Conservation (phyloP, 2,888 invertebrate genomes). For the Lithophane semibrunnea region DNA sequence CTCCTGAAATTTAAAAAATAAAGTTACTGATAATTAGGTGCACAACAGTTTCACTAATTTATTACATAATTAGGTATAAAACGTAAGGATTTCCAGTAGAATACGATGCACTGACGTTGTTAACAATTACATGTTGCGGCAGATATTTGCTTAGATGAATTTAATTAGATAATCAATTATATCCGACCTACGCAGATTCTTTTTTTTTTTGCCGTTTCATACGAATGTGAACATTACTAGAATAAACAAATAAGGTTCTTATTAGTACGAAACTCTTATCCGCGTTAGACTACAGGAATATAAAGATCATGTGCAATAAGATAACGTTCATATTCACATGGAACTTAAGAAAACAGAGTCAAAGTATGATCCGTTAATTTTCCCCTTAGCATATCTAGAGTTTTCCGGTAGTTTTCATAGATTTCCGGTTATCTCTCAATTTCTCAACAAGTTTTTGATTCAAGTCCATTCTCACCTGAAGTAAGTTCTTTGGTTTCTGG, state of each 20-base stretch:
- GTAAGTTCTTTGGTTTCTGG: slow-evolving; percentile 43
- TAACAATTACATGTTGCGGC: neutral
- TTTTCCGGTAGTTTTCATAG: neutral
- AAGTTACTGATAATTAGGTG: neutral
- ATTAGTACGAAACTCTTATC: no score
- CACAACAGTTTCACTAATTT: no score
- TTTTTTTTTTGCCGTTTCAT: neutral
- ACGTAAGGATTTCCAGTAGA: no score
- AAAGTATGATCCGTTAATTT: neutral
- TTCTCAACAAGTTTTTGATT: neutral
- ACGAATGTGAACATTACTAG: neutral
- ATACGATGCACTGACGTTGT: neutral
- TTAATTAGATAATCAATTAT: neutral
- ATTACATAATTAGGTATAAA: no score
- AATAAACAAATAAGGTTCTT: neutral
- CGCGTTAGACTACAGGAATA: no score
- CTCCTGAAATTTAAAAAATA: slow-evolving; percentile 44
- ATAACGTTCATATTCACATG: no score
- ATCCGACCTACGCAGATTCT: neutral
- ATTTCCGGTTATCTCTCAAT: no score
- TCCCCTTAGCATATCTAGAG: neutral
- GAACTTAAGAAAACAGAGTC: no score
- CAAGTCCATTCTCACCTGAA: slow-evolving; percentile 28
- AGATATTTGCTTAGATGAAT: neutral
- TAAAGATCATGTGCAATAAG: no score